These are phyloP conservation scores for Druon quercuslanigerum DNA, from an alignment of 1,140 invertebrate species.

Conservation along the genomic window DNA sequence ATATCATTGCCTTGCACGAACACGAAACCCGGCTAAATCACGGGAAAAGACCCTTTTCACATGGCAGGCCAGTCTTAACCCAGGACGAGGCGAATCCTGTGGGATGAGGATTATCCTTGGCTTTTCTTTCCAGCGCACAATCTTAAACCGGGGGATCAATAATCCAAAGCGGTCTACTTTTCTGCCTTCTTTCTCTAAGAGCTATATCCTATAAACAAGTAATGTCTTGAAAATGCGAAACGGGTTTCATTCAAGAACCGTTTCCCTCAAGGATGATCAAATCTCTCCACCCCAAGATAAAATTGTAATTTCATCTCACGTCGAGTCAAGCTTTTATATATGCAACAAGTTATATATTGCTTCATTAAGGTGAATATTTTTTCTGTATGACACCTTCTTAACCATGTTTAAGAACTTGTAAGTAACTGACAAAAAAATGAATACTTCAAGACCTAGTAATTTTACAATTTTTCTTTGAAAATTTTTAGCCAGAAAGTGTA, in stretches of 20 bases:
- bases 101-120: slow-evolving; percentile 48
- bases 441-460: too few species aligned
- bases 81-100: slow-evolving; percentile 36
- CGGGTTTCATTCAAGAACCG: slow-evolving; percentile 26
- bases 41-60: slow-evolving; percentile 37
- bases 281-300: slow-evolving; percentile 20
- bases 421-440: too few species aligned
- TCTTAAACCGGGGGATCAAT: slow-evolving; percentile 20
- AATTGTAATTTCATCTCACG: slow-evolving; percentile 7
- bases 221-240: slow-evolving; percentile 16
- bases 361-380: slow-evolving; percentile 11
- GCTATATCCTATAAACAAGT: slow-evolving; percentile 29
- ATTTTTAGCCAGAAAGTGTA: too few species aligned
- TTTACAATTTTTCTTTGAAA: too few species aligned
- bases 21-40: slow-evolving; percentile 52
- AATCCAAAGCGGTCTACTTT: slow-evolving; percentile 28
- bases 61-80: slow-evolving; percentile 31
- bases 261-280: slow-evolving; percentile 23
- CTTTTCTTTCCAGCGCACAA: slow-evolving; percentile 19
- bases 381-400: not conserved
- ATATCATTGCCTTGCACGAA: slow-evolving; percentile 50
- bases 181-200: slow-evolving; percentile 9
- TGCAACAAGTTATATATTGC: slow-evolving; percentile 21
- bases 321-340: slow-evolving; percentile 1
- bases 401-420: too few species aligned